Conservation (phyloP, 2,888 invertebrate genomes). For the Trachelus stipa region DNA sequence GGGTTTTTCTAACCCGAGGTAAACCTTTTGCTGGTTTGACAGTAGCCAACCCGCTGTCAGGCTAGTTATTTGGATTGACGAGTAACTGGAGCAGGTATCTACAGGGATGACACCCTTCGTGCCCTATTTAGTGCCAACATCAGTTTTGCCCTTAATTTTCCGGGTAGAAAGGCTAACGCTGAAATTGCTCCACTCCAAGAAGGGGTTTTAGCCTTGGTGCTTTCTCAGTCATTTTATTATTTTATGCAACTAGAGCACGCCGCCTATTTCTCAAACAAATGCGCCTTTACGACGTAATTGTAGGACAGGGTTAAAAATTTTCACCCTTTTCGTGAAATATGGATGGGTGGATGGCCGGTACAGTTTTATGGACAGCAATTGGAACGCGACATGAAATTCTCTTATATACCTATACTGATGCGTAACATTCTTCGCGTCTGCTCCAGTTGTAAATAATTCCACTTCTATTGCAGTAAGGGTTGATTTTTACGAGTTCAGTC, state of each 20-base stretch:
- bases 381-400: slow-evolving; percentile 39
- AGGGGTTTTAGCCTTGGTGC: slow-evolving; percentile 51
- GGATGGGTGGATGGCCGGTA: slow-evolving; percentile 29
- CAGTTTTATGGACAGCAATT: slow-evolving; percentile 41
- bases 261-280: slow-evolving; percentile 39
- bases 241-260: slow-evolving; percentile 57
- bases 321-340: slow-evolving; percentile 56
- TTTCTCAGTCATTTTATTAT: slow-evolving; percentile 46
- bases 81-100: slow-evolving; percentile 57
- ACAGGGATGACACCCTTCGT: slow-evolving; percentile 28
- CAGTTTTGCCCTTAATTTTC: slow-evolving; percentile 21
- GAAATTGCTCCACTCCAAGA: slow-evolving; percentile 27
- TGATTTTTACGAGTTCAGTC: slow-evolving; percentile 38
- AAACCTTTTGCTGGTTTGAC: neutral
- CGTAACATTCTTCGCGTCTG: slow-evolving; percentile 28
- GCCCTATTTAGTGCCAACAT: slow-evolving; percentile 13
- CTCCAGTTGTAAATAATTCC: slow-evolving; percentile 63
- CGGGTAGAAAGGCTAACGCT: neutral
- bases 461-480: slow-evolving; percentile 40
- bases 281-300: slow-evolving; percentile 57
- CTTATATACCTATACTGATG: slow-evolving; percentile 17
- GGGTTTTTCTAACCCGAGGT: neutral
- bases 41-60: neutral
- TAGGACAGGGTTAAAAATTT: slow-evolving; percentile 60
- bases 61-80: slow-evolving; percentile 33